These are phyloP conservation scores for Bubalus kerabau DNA, from an alignment of 2,113 vertebrate genomes.

Conservation along the genomic window DNA sequence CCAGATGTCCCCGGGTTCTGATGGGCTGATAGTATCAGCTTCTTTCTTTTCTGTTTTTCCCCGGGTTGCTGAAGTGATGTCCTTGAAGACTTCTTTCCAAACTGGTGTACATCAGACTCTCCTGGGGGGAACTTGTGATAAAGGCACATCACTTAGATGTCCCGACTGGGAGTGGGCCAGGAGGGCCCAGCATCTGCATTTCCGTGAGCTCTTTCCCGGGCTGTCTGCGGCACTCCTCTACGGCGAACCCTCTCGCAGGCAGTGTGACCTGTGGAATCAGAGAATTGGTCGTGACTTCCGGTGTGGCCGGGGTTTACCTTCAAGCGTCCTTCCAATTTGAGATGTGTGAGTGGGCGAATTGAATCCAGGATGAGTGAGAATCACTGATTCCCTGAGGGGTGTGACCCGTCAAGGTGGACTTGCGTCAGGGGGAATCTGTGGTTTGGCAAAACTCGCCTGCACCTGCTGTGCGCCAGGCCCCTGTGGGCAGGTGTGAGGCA, in stretches of 20 bases:
- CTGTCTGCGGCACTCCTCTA: rapidly evolving
- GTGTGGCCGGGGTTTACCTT: rapidly evolving
- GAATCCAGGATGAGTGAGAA: too few relatives aligned
- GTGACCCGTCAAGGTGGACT: neutral
- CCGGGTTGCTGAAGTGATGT: neutral
- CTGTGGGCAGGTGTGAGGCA: rapidly evolving
- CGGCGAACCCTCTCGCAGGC: neutral
- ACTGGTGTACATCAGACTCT: neutral
- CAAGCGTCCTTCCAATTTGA: rapidly evolving
- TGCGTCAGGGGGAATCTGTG: rapidly evolving
- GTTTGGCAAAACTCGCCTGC: neutral
- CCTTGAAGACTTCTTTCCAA: neutral
- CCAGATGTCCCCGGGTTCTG: neutral
- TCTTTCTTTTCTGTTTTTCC: neutral
- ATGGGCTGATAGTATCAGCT: too few relatives aligned
- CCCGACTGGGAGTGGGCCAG: rapidly evolving
- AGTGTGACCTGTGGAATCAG: neutral
- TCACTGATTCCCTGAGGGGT: neutral
- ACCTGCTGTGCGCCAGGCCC: rapidly evolving
- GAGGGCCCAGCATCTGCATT: neutral
- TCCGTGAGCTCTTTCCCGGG: rapidly evolving
- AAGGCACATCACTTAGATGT: rapidly evolving
- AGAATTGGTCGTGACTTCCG: rapidly evolving
- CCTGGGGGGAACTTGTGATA: neutral
- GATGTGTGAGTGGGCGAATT: neutral